These are phyloP conservation scores for Cheilosia vulpina DNA, from an alignment of 2,888 invertebrate species.

Conservation along the genomic window DNA sequence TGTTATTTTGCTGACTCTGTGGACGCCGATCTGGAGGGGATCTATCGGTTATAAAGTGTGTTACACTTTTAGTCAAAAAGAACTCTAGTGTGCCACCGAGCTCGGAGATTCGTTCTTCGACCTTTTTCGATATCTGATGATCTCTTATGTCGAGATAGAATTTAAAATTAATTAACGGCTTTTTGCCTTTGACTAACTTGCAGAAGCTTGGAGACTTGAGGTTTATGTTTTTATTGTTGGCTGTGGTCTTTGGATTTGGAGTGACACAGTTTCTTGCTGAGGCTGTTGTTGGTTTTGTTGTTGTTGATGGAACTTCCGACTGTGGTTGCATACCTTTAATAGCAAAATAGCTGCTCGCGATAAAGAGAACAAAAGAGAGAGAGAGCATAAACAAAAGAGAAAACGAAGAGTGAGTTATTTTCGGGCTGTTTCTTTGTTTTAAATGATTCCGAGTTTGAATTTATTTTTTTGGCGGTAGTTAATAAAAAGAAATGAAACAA, in stretches of 20 bases:
- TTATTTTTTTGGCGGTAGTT: constrained; percentile 1
- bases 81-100: constrained; percentile 86
- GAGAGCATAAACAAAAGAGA: constrained; percentile 58
- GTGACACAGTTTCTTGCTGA: constrained; percentile 71
- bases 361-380: constrained; percentile 37
- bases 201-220: constrained; percentile 75
- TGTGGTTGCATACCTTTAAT: constrained; percentile 84
- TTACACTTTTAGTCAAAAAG: constrained; percentile 82
- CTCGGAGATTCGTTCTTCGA: constrained; percentile 88
- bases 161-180: constrained; percentile 87
- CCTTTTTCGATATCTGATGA: constrained; percentile 86
- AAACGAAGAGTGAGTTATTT: constrained; percentile 66
- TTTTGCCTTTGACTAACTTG: constrained; percentile 84
- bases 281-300: constrained; percentile 80
- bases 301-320: constrained; percentile 82
- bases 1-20: constrained; percentile 69
- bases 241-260: constrained; percentile 64
- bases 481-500: constrained; percentile 21
- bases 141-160: constrained; percentile 92
- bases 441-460: constrained; percentile 24
- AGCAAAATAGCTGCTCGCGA: constrained; percentile 80
- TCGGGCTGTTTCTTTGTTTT: constrained; percentile 21
- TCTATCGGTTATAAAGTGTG: constrained; percentile 83
- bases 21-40: constrained; percentile 60
- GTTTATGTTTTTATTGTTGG: constrained; percentile 72